These are phyloP conservation scores for Sebastes steindachneri DNA, from an alignment of 2,797 vertebrate species.

Conservation along the genomic window DNA sequence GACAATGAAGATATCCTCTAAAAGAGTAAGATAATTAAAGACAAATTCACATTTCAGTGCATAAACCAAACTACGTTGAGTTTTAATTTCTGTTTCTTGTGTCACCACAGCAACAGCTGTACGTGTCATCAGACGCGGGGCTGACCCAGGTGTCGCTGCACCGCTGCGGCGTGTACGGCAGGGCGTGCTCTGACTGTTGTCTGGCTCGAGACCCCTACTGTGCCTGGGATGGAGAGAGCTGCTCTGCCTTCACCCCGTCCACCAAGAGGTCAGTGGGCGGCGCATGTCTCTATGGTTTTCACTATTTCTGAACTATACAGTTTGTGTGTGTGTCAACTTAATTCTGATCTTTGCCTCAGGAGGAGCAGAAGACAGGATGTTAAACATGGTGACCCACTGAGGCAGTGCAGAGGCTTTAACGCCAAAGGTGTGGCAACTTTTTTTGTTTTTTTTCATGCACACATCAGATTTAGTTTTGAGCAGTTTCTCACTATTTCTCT, in stretches of 20 bases:
- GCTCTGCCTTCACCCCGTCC: constrained; percentile 87
- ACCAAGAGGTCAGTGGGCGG: constrained; percentile 81
- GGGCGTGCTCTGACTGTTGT: constrained; percentile 90
- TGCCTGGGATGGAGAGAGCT: constrained; percentile 89
- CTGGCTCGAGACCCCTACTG: constrained; percentile 90
- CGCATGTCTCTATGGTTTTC: neutral
- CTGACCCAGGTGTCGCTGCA: constrained; percentile 90
- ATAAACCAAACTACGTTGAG: neutral
- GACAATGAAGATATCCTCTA: constrained; percentile 87
- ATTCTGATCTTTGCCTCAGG: constrained; percentile 66
- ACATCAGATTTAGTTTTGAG: neutral
- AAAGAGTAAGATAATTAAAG: constrained; percentile 78
- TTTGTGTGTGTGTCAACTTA: neutral
- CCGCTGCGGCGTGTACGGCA: constrained; percentile 86
- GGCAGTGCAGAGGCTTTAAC: constrained; percentile 89
- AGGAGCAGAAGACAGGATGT: constrained; percentile 90
- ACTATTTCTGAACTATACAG: neutral
- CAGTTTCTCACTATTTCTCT: neutral
- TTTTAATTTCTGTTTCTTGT: neutral
- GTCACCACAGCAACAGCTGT: constrained; percentile 87
- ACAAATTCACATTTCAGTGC: neutral
- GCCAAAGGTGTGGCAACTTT: constrained; percentile 80
- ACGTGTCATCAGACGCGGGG: constrained; percentile 87
- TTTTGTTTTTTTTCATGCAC: neutral
- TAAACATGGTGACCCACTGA: constrained; percentile 87